phyloP scores from a whole-genome alignment of 2,797 vertebrate genomes.

The Centropyge bicolor region DNA sequence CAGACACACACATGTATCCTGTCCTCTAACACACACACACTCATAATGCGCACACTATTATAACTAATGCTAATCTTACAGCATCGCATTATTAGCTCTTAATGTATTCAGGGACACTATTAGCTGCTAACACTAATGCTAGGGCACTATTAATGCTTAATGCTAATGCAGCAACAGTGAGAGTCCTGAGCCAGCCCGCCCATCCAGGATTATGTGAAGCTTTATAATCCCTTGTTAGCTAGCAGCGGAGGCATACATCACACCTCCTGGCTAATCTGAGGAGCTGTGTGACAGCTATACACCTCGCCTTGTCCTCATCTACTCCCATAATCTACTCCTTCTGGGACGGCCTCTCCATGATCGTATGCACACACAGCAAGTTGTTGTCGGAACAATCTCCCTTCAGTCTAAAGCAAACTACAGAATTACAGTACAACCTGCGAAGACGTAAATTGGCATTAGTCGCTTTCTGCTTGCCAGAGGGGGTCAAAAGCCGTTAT shows the following conservation, averaged over 20 bases:
- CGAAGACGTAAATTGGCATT: slow-evolving; percentile 2
- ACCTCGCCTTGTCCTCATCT: slow-evolving; percentile 76
- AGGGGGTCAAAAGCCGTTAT: slow-evolving; percentile 18
- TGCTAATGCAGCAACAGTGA: slow-evolving; percentile 81
- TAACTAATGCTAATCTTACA: slow-evolving; percentile 80
- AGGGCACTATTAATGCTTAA: slow-evolving; percentile 78
- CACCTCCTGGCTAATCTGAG: slow-evolving; percentile 78
- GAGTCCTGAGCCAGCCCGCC: slow-evolving; percentile 82
- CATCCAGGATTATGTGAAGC: slow-evolving; percentile 80
- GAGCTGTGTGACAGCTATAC: slow-evolving; percentile 75
- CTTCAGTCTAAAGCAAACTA: slow-evolving; percentile 33
- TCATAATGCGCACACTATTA: slow-evolving; percentile 67
- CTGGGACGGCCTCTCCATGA: slow-evolving; percentile 41
- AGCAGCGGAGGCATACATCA: slow-evolving; percentile 78
- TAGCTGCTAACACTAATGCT: slow-evolving; percentile 82
- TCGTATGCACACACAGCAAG: slow-evolving; percentile 32
- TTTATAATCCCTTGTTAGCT: slow-evolving; percentile 83
- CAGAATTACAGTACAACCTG: slow-evolving; percentile 13
- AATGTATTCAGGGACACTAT: slow-evolving; percentile 83
- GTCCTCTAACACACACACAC: slow-evolving; percentile 32
- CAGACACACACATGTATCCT: slow-evolving; percentile 18
- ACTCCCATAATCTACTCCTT: slow-evolving; percentile 78
- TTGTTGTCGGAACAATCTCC: slow-evolving; percentile 42
- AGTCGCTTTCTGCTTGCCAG: slow-evolving; percentile 1
- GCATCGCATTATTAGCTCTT: slow-evolving; percentile 76